These are phyloP conservation scores for Ancistrus triradiatus DNA, from an alignment of 2,113 vertebrate species.

Conservation along the genomic window DNA sequence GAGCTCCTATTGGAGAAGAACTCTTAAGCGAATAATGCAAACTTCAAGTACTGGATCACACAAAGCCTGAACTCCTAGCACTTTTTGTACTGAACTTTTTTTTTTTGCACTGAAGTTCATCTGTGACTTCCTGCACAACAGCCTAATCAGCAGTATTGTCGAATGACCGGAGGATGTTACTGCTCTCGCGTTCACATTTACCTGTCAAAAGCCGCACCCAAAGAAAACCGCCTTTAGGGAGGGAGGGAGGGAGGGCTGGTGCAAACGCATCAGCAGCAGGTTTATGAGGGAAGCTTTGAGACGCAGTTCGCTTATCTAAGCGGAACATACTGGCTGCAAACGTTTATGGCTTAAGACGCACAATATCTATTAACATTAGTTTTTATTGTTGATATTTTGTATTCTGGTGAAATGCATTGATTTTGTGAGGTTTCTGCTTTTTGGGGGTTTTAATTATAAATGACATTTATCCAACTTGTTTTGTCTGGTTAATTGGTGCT, in stretches of 20 bases:
- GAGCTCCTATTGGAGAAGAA: too few relatives aligned
- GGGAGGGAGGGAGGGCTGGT: background rate
- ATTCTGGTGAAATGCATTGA: background rate
- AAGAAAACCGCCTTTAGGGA: too few relatives aligned
- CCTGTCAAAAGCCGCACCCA: background rate
- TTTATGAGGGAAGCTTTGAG: background rate
- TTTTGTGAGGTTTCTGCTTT: too few relatives aligned
- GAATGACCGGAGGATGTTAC: background rate
- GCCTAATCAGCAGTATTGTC: background rate
- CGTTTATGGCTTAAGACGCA: background rate
- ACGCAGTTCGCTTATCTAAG: too few relatives aligned
- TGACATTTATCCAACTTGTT: background rate
- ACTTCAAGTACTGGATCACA: too few relatives aligned
- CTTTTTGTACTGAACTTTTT: constrained; percentile 15
- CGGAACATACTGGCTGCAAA: too few relatives aligned
- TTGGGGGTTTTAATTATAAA: background rate
- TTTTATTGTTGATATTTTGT: background rate
- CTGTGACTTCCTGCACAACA: background rate
- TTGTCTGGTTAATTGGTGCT: background rate
- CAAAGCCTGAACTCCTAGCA: background rate
- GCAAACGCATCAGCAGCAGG: background rate
- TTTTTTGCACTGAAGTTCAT: constrained; percentile 22
- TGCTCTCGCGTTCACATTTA: background rate
- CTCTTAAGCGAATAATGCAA: too few relatives aligned
- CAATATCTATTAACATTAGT: background rate